A percentile compares a stretch with the other conserved stretches of the same genome.
These are phyloP conservation scores for Eurosta solidaginis DNA, from an alignment of 1,140 invertebrate genomes.

Conservation along the genomic window DNA sequence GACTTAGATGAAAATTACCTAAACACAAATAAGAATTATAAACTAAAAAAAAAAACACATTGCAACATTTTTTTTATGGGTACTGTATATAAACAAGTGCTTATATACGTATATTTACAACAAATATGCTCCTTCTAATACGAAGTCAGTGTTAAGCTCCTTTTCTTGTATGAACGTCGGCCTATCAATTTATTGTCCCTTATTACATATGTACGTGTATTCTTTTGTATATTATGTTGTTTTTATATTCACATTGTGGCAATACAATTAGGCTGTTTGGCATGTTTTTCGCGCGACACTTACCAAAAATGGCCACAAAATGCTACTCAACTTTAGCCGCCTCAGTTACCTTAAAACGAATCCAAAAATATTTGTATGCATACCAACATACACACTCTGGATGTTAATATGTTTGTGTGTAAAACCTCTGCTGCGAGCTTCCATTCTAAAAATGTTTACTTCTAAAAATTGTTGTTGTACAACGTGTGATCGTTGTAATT, in stretches of 20 bases:
- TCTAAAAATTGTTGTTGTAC: background rate
- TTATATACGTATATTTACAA: too few species aligned
- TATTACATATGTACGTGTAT: too few species aligned
- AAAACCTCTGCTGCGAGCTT: background rate
- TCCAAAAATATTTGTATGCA: too few species aligned
- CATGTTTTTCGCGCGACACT: conserved; percentile 11
- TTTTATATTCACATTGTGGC: conserved; percentile 5
- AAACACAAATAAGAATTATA: too few species aligned
- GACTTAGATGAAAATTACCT: too few species aligned
- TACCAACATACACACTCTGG: background rate
- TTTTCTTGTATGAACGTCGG: background rate
- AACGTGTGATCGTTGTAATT: conserved; percentile 15
- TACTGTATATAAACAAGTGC: too few species aligned
- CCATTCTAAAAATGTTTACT: conserved; percentile 12
- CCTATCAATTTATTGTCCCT: conserved; percentile 10
- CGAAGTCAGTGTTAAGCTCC: background rate
- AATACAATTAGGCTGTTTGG: conserved; percentile 12
- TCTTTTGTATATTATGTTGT: conserved; percentile 16
- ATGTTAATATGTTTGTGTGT: too few species aligned
- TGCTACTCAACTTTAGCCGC: background rate
- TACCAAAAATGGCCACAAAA: conserved; percentile 20
- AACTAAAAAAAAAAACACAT: too few species aligned
- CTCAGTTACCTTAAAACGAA: background rate
- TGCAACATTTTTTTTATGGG: too few species aligned
- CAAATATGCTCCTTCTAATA: too few species aligned